A percentile compares a stretch with the other conserved stretches of the same genome.
Evolutionary conservation across 2,888 invertebrate species (phyloP).

Genomic region (Campoletis raptor): DNA sequence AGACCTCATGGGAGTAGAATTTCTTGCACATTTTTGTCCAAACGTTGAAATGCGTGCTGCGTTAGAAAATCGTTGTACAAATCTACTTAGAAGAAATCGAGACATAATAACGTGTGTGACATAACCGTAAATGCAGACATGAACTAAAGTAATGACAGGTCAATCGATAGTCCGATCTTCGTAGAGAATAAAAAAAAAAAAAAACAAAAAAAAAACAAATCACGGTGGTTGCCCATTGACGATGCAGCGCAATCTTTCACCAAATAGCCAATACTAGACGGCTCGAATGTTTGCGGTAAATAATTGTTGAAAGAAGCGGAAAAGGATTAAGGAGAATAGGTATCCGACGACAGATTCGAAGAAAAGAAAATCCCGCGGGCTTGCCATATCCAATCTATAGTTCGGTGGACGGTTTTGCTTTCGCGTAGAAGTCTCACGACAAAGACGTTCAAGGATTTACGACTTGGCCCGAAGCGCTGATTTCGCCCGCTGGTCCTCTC

Average conservation of each 20-base stretch:
- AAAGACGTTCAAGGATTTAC: slow-evolving; percentile 73
- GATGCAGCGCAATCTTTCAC: slow-evolving; percentile 21
- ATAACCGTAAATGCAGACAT: neutral
- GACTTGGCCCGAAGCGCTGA: slow-evolving; percentile 72
- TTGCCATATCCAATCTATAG: slow-evolving; percentile 21
- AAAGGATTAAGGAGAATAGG: slow-evolving; percentile 60
- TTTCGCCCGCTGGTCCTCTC: slow-evolving; percentile 68
- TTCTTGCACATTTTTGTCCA: neutral
- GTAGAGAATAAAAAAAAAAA: slow-evolving; percentile 11
- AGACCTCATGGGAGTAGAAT: neutral
- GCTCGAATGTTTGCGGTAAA: slow-evolving; percentile 54
- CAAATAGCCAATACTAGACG: slow-evolving; percentile 25
- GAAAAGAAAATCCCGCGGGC: slow-evolving; percentile 57
- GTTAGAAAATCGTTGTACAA: slow-evolving; percentile 5
- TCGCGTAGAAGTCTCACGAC: slow-evolving; percentile 58
- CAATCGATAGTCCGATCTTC: neutral
- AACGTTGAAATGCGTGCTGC: neutral
- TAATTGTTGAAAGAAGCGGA: slow-evolving; percentile 52
- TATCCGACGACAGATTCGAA: slow-evolving; percentile 56
- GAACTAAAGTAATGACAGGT: slow-evolving; percentile 6
- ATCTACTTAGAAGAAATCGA: slow-evolving; percentile 20
- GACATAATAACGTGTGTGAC: slow-evolving; percentile 46
- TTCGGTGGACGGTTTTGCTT: slow-evolving; percentile 43
- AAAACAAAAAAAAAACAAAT: slow-evolving; percentile 29
- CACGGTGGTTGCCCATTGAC: slow-evolving; percentile 10